A percentile compares a stretch with the other conserved stretches of the same genome.
Evolutionary conservation across 2,797 vertebrate genomes (phyloP).

Genomic region (Chloroceryle amazona): DNA sequence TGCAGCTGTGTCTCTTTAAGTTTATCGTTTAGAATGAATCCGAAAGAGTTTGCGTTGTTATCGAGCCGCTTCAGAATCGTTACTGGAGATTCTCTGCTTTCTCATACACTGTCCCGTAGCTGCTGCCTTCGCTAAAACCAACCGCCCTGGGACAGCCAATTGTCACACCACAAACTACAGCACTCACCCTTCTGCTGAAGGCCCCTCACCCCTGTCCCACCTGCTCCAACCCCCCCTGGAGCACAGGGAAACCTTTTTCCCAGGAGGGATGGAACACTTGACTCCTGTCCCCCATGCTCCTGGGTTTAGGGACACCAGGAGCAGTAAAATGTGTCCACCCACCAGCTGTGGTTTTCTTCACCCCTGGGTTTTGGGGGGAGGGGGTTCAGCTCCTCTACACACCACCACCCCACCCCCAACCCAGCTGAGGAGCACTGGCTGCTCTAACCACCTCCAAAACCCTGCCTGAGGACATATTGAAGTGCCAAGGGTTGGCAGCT

Average conservation of each 20-base stretch:
- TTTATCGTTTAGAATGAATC: background rate
- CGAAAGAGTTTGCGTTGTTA: background rate
- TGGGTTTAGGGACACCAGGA: background rate
- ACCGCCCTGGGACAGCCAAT: background rate
- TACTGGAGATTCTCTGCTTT: background rate
- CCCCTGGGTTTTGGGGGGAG: background rate
- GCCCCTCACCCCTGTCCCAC: background rate
- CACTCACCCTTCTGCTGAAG: background rate
- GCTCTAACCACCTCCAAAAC: background rate
- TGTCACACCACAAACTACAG: background rate
- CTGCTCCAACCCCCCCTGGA: background rate
- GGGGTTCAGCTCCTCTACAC: background rate
- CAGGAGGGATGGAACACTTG: background rate
- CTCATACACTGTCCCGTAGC: background rate
- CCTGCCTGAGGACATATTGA: background rate
- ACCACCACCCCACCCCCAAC: too few species aligned
- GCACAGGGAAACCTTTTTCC: background rate
- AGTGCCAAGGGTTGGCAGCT: background rate
- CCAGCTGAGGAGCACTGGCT: accelerated
- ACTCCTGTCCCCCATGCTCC: background rate
- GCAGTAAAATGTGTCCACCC: background rate
- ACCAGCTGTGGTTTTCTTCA: background rate
- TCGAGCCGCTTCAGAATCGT: background rate
- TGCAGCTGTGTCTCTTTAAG: background rate
- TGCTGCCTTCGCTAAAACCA: background rate